Percentiles rank a stretch among this genome's conserved stretches.
These are phyloP conservation scores for Acronicta aceris DNA, from an alignment of 2,888 invertebrate genomes.

Conservation along the genomic window DNA sequence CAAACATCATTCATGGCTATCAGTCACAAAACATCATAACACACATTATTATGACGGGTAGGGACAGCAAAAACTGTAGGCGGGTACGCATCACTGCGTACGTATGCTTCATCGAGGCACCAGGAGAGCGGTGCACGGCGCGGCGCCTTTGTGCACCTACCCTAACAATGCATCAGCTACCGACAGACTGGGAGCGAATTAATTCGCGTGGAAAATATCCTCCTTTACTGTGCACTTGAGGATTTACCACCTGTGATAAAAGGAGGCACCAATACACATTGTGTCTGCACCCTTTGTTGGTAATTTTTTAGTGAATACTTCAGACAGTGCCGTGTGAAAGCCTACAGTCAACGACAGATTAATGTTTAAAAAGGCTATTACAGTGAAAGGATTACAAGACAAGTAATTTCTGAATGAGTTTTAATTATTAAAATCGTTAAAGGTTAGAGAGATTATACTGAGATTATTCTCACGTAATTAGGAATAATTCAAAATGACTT, in stretches of 20 bases:
- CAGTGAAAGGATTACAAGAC: conserved; percentile 68
- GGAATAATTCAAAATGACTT: conserved; percentile 30
- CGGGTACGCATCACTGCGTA: conserved; percentile 67
- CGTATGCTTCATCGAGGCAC: conserved; percentile 43
- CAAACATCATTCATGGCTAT: conserved; percentile 65
- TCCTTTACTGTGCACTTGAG: conserved; percentile 84
- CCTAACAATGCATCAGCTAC: conserved; percentile 74
- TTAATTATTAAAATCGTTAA: conserved; percentile 20
- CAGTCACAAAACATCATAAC: conserved; percentile 73
- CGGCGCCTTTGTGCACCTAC: conserved; percentile 75
- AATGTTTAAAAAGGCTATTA: conserved; percentile 68
- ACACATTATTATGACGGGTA: conserved; percentile 74
- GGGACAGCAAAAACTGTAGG: conserved; percentile 68
- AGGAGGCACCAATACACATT: conserved; percentile 66
- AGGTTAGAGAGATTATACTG: conserved; percentile 1
- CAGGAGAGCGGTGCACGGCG: conserved; percentile 67
- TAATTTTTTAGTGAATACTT: conserved; percentile 68
- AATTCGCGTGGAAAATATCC: conserved; percentile 75
- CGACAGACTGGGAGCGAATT: conserved; percentile 60
- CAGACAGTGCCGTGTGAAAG: conserved; percentile 64
- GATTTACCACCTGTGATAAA: conserved; percentile 84
- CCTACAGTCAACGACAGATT: conserved; percentile 69
- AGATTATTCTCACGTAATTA: conserved; percentile 43
- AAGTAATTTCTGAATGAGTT: conserved; percentile 23
- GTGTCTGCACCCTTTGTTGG: conserved; percentile 71